phyloP scores from a whole-genome alignment of 2,113 vertebrate species.

The Malurus elegans region DNA sequence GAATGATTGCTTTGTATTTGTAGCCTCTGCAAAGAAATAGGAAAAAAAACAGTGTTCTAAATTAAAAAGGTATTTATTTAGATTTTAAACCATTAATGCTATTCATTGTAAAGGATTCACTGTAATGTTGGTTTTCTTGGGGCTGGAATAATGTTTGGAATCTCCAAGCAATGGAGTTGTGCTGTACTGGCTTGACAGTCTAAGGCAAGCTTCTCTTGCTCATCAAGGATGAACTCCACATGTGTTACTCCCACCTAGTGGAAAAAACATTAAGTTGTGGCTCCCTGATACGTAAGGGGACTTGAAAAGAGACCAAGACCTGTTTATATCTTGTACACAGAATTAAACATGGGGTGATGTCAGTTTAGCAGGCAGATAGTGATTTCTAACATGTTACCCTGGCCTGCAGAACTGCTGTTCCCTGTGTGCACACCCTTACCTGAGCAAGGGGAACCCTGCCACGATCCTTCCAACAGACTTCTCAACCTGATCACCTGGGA shows the following conservation, averaged over 20 bases:
- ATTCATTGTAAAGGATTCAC: neutral
- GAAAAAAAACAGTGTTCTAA: neutral
- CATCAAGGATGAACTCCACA: neutral
- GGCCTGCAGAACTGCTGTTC: slow-evolving; percentile 80
- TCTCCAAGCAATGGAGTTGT: neutral
- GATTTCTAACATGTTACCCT: neutral
- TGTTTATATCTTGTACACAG: neutral
- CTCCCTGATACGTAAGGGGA: neutral
- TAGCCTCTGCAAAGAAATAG: neutral
- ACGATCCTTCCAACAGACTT: slow-evolving; percentile 79
- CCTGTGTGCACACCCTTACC: slow-evolving; percentile 87
- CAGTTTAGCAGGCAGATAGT: neutral
- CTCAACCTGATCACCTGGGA: slow-evolving; percentile 88
- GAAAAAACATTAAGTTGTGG: neutral
- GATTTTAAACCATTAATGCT: neutral
- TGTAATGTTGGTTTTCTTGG: neutral
- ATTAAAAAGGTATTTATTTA: neutral
- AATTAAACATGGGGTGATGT: neutral
- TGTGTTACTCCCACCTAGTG: neutral
- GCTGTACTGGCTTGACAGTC: neutral
- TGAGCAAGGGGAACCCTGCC: slow-evolving; percentile 83
- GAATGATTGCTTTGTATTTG: neutral
- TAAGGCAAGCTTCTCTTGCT: neutral
- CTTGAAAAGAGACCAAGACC: neutral
- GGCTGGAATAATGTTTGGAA: neutral